Base-by-base conservation (phyloP, 1,140 invertebrate species). In the Ladona fulva region DNA sequence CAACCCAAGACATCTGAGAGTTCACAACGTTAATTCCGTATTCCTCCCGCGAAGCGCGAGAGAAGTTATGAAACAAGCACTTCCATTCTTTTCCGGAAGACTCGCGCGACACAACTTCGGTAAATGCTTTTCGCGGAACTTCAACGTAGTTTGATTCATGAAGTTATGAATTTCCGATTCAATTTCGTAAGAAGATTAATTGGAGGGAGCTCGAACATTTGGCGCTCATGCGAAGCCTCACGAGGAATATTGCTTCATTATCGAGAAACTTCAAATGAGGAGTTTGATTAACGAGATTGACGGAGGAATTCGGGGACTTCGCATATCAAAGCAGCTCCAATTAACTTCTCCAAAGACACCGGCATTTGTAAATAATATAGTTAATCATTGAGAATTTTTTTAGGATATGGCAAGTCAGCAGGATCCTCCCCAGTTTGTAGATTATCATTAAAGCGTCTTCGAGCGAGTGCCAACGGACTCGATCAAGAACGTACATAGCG, bases 101-200 rank as follows among this genome's bases (percentile, higher is more conserved):
- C 29, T 37, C 29, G 29, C 29, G 52, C 52, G 16, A 22, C 52
- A 66, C 52, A 66, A 66, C 52, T 66, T 66, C 16, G 52, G n/a
- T 66, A 22, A 22, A 66, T 19, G 16, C n/a, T 66, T 66, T 66
- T 66, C 52, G 52, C n/a, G 52, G n/a, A 66, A 66, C 52, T 66
- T 22, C 52, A 66, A 6, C 52, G 52, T 66, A 66, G 52, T 66
- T 22, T 16, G 16, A 66, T 66, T 66, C 52, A 66, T 22, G n/a
- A 22, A 22, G 52, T 66, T 66, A 22, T 22, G 52, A 66, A 66
- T 66, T 66, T 66, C 52, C 52, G 14, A 66, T 66, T 66, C 52
- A 66, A 66, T 66, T 66, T 66, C 52, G 52, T 66, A 66, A 66
- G 52, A 66, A 66, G 52, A 66, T 66, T 66, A 66, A 66, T 66